Evolutionary conservation across 2,888 invertebrate species (phyloP), one percentile per base, ranked within the genome.

Genomic region (Catocala sponsa): DNA sequence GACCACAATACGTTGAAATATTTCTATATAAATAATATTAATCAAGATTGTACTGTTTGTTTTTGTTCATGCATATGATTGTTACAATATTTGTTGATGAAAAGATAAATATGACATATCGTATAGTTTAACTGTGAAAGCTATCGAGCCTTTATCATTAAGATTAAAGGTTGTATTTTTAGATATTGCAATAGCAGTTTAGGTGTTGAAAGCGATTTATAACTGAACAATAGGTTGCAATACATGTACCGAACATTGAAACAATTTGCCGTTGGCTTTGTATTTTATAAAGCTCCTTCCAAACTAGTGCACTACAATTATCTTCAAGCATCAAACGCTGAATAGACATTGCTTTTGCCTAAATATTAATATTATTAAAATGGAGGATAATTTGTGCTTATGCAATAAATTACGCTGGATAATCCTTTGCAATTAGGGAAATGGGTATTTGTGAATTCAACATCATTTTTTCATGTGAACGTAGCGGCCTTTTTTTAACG

Each of bases 141-240:
- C 51, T 58, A 55, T 54, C 57, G 59, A 56, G 59, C 42, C 60
- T 60, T 64, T 59, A 74, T 68, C 56, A 55, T 49, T 57, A 56
- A 70, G 70, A 78, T 38, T 72, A 66, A 59, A 69, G 56, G 35
- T 10, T 35, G 51, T 71, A 68, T 75, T 78, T 78, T 72, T 63
- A 63, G 55, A 59, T 70, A 75, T 63, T 64, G 72, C 76, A 74
- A 78, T 71, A 73, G 65, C 64, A 54, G 55, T 56, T 52, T 63
- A 68, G 59, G 71, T 77, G 76, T 77, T 54, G 65, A 77, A 78
- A 77, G 56, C 65, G 56, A 76, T 77, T 72, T 76, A 70, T 78
- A 63, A 72, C 67, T 63, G 67, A 70, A 71, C 77, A 75, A 75
- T 73, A 44, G 78, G 67, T 72, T 73, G 63, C 59, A 50, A 71